Conservation (phyloP, 2,888 invertebrate genomes). For the Drosophila flavopinicola region DNA sequence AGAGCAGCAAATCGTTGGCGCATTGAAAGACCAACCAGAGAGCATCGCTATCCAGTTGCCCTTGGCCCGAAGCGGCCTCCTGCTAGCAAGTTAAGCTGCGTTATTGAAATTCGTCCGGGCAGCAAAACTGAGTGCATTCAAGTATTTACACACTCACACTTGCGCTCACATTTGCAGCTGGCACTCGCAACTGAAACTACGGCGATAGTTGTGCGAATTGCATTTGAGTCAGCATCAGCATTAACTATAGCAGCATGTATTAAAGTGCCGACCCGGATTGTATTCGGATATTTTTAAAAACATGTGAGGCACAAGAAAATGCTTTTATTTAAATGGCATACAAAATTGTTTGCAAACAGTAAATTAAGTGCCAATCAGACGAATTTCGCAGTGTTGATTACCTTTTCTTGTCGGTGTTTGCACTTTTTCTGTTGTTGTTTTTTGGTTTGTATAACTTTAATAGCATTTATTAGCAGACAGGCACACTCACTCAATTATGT, state of each 20-base stretch:
- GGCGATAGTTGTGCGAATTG: conserved; percentile 23
- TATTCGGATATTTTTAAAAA: neutral
- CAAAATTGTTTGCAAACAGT: conserved; percentile 4
- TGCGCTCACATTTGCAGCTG: conserved; percentile 6
- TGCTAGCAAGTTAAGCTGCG: conserved; percentile 38
- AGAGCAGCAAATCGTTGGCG: conserved; percentile 33
- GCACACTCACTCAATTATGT: conserved; percentile 6
- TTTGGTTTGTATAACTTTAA: neutral
- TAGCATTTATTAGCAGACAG: conserved; percentile 13
- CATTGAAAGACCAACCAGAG: conserved; percentile 41
- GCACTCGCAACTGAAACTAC: conserved; percentile 37
- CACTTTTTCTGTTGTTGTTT: conserved; percentile 16
- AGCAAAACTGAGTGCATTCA: conserved; percentile 72
- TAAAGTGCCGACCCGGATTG: neutral
- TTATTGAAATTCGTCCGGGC: conserved; percentile 71
- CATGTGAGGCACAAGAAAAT: conserved; percentile 8
- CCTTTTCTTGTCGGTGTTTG: neutral
- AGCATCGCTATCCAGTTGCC: conserved; percentile 15
- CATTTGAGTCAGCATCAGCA: conserved; percentile 38
- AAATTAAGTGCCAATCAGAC: conserved; percentile 62
- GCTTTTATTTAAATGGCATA: conserved; percentile 21
- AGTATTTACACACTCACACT: conserved; percentile 35
- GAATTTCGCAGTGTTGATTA: conserved; percentile 4
- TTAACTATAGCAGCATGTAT: conserved; percentile 23
- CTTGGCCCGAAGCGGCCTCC: neutral